phyloP scores from a whole-genome alignment of 92 coral and sea anemone species.

The Umimayanthus chanpuru region DNA sequence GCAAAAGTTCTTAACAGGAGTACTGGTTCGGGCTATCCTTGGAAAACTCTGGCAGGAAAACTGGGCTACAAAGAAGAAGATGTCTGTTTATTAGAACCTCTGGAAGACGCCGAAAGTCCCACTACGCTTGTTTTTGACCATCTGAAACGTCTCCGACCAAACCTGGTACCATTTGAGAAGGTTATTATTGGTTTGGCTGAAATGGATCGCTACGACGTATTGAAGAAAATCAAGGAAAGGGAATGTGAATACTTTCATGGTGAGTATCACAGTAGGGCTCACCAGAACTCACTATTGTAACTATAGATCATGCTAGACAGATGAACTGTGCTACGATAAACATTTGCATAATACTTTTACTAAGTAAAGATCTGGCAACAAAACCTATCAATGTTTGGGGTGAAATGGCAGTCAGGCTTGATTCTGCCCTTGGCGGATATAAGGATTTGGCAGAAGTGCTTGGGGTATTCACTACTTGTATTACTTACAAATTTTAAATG shows the following conservation, averaged over 20 bases:
- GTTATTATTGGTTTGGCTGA: not conserved
- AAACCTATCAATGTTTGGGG: not conserved
- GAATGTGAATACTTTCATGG: not conserved
- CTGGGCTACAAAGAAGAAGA: not conserved
- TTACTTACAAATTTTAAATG: too few species aligned
- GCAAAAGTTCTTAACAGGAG: not conserved
- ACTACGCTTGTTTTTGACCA: not conserved
- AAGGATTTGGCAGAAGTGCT: not conserved
- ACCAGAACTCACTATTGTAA: too few species aligned
- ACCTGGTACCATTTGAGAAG: not conserved
- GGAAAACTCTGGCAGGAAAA: not conserved
- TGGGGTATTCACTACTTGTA: too few species aligned
- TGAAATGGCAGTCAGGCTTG: not conserved
- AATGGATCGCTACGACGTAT: not conserved
- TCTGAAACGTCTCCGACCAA: not conserved
- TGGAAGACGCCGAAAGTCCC: not conserved
- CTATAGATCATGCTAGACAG: too few species aligned
- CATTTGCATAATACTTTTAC: too few species aligned
- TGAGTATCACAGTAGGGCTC: not conserved
- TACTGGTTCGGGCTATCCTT: not conserved
- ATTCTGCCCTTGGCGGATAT: not conserved
- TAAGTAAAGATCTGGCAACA: not conserved
- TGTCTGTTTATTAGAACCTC: not conserved
- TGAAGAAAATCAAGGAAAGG: not conserved
- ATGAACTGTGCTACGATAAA: not conserved